These are phyloP conservation scores for Xenopus petersii DNA, from an alignment of 2,797 vertebrate species.

Conservation along the genomic window DNA sequence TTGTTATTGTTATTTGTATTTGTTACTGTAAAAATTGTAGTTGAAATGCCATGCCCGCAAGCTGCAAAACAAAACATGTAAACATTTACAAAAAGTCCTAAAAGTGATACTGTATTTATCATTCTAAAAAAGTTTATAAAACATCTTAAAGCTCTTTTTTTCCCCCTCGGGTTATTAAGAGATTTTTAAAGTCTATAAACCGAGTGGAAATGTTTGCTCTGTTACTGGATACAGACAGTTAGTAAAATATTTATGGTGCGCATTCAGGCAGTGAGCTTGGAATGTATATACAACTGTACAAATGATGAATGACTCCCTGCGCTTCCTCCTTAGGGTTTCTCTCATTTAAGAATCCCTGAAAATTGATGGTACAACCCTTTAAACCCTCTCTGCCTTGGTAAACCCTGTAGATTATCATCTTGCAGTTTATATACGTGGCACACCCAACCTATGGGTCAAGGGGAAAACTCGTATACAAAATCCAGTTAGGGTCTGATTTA, in stretches of 20 bases:
- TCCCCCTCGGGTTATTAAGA: neutral
- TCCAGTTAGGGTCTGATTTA: conserved; percentile 9
- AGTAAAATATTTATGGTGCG: conserved; percentile 36
- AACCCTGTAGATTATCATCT: conserved; percentile 14
- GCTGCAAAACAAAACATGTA: no score
- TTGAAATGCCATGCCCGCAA: no score
- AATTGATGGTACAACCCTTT: conserved; percentile 21
- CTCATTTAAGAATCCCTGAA: conserved; percentile 11
- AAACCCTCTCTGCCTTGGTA: neutral
- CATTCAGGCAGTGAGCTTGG: conserved; percentile 3
- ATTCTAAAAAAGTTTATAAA: no score
- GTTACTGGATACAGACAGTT: conserved; percentile 4
- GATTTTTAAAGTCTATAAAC: neutral
- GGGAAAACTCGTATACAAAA: conserved; percentile 3
- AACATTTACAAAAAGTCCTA: no score
- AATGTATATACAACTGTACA: conserved; percentile 34
- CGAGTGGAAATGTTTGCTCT: neutral
- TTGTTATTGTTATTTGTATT: no score
- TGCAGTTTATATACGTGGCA: conserved; percentile 9
- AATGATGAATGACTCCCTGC: conserved; percentile 18
- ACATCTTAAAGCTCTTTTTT: no score
- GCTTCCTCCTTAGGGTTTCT: neutral
- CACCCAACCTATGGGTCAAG: conserved; percentile 15
- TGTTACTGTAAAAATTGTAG: no score
- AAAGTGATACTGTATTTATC: no score